These are phyloP conservation scores for Galbula dea DNA, from an alignment of 2,113 vertebrate genomes.

Conservation along the genomic window DNA sequence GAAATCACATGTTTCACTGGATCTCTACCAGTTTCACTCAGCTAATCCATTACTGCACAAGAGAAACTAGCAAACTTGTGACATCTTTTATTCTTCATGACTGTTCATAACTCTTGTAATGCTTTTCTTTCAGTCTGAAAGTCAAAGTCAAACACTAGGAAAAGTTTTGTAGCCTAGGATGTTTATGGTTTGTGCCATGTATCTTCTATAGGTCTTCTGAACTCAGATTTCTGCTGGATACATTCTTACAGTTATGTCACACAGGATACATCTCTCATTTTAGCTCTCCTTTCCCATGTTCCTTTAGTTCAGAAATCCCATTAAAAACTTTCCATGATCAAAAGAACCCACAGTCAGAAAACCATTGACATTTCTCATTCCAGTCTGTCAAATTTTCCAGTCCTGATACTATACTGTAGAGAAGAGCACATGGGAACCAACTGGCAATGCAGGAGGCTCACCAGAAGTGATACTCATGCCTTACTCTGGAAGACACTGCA, in stretches of 20 bases:
- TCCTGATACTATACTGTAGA: too few species aligned
- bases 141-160: background rate
- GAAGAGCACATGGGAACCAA: background rate
- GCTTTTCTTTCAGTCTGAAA: background rate
- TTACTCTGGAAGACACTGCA: background rate
- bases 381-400: background rate
- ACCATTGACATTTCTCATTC: background rate
- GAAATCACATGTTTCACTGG: background rate
- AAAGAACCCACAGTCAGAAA: background rate
- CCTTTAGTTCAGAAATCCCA: background rate
- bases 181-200: accelerated
- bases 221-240: background rate
- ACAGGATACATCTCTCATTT: background rate
- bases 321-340: background rate
- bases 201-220: background rate
- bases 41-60: background rate
- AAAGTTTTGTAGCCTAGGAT: background rate
- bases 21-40: background rate
- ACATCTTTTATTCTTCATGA: background rate
- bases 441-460: background rate
- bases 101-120: background rate
- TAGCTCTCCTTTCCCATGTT: background rate
- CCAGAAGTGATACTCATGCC: background rate
- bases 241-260: background rate
- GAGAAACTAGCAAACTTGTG: background rate